Conservation (phyloP, 2,113 vertebrate genomes). For the Cebus imitator region DNA sequence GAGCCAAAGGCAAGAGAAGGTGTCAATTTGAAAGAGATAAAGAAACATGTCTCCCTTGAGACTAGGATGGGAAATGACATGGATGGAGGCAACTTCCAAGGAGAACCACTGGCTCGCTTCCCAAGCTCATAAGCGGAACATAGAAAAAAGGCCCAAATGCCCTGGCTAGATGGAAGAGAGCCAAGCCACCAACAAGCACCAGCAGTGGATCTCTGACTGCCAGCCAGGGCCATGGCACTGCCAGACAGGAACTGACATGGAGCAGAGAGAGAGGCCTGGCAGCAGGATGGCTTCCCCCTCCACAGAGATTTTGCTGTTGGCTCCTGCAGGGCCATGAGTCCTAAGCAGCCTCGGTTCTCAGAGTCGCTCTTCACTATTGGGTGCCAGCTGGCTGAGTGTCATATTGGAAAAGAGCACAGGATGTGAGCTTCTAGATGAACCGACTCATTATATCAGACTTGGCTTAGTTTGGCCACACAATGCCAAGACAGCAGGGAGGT, state of each 20-base stretch:
- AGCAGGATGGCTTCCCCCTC: background rate
- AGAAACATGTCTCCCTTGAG: background rate
- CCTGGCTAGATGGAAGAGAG: conserved; percentile 42
- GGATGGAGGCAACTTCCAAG: conserved; percentile 9
- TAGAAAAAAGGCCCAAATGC: conserved; percentile 41
- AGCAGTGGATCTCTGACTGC: conserved; percentile 41
- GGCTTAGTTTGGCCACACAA: background rate
- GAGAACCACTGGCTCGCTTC: conserved; percentile 30
- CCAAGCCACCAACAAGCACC: conserved; percentile 52
- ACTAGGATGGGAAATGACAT: background rate
- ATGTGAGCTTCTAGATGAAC: conserved; percentile 54
- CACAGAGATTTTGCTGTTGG: background rate
- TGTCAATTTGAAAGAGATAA: conserved; percentile 2
- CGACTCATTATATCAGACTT: conserved; percentile 45
- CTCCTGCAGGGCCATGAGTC: background rate
- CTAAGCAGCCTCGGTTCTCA: background rate
- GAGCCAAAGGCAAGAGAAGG: background rate
- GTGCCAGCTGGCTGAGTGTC: conserved; percentile 52
- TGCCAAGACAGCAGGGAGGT: background rate
- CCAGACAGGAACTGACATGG: conserved; percentile 33
- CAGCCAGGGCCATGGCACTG: background rate
- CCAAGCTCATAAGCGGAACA: conserved; percentile 41
- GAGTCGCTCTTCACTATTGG: background rate
- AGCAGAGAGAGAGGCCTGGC: background rate
- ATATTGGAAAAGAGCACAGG: conserved; percentile 39